A percentile compares a stretch with the other conserved stretches of the same genome.
Evolutionary conservation across 2,888 invertebrate species (phyloP).

Genomic region (Unio delphinus): DNA sequence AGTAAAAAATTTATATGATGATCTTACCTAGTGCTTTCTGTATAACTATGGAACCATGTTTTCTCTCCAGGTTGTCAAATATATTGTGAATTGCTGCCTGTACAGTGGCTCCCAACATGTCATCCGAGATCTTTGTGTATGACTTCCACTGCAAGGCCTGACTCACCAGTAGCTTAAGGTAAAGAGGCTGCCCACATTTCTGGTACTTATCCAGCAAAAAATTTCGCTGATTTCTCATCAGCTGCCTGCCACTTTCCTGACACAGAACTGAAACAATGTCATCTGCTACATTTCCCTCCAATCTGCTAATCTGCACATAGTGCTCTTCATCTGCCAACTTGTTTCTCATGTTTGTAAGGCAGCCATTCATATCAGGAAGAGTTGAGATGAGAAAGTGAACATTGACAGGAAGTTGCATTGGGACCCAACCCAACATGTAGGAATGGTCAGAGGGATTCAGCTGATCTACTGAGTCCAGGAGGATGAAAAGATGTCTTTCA

Average conservation of each 20-base stretch:
- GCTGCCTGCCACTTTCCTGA: slow-evolving; percentile 22
- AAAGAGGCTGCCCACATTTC: slow-evolving; percentile 51
- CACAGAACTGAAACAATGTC: slow-evolving; percentile 37
- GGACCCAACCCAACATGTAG: slow-evolving; percentile 55
- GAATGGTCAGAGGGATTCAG: slow-evolving; percentile 48
- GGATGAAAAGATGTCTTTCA: slow-evolving; percentile 48
- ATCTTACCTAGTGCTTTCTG: slow-evolving; percentile 52
- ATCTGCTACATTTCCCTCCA: slow-evolving; percentile 34
- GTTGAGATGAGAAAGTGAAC: slow-evolving; percentile 55
- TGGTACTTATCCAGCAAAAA: slow-evolving; percentile 41
- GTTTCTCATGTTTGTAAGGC: slow-evolving; percentile 36
- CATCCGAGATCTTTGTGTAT: slow-evolving; percentile 30
- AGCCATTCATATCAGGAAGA: slow-evolving; percentile 36
- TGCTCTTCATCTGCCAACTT: slow-evolving; percentile 28
- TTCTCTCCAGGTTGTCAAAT: slow-evolving; percentile 50
- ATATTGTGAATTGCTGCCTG: slow-evolving; percentile 46
- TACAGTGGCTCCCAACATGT: slow-evolving; percentile 39
- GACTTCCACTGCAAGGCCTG: slow-evolving; percentile 57
- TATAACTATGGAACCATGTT: slow-evolving; percentile 51
- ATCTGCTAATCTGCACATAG: slow-evolving; percentile 40
- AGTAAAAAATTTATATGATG: too few species aligned
- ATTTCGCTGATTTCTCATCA: slow-evolving; percentile 49
- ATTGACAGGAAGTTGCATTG: slow-evolving; percentile 43
- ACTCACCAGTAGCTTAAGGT: slow-evolving; percentile 51
- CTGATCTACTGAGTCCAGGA: slow-evolving; percentile 62